These are phyloP conservation scores for Mustela nigripes DNA, from an alignment of 2,113 vertebrate species.

Conservation along the genomic window DNA sequence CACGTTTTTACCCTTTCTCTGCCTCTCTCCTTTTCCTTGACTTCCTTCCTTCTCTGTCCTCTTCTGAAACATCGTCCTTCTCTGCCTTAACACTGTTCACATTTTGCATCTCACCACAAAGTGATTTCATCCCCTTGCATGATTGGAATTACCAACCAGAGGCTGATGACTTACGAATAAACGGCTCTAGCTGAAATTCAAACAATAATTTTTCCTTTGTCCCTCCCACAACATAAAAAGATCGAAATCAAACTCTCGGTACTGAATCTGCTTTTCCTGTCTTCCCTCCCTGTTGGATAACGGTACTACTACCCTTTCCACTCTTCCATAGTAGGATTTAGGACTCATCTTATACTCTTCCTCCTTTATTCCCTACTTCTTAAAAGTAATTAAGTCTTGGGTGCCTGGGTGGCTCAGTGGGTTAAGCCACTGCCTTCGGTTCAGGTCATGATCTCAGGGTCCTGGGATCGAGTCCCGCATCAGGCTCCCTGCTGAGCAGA, in stretches of 20 bases:
- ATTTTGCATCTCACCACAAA: neutral
- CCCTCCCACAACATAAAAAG: neutral
- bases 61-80: neutral
- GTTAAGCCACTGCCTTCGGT: too few relatives aligned
- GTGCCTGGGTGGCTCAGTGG: too few relatives aligned
- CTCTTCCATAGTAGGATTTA: neutral
- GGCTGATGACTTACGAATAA: neutral
- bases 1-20: neutral
- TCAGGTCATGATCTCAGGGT: too few relatives aligned
- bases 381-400: neutral
- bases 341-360: neutral
- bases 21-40: neutral
- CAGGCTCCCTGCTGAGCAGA: too few relatives aligned
- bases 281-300: neutral
- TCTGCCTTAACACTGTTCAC: neutral
- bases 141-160: neutral
- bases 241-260: neutral
- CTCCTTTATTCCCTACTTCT: neutral
- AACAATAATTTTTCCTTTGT: neutral
- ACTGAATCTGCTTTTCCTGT: neutral
- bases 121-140: neutral
- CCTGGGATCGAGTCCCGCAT: too few relatives aligned
- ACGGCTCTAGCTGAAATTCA: neutral
- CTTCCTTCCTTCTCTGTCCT: neutral
- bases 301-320: neutral